Base-by-base conservation (phyloP, 2,113 vertebrate genomes). In the Solea solea region DNA sequence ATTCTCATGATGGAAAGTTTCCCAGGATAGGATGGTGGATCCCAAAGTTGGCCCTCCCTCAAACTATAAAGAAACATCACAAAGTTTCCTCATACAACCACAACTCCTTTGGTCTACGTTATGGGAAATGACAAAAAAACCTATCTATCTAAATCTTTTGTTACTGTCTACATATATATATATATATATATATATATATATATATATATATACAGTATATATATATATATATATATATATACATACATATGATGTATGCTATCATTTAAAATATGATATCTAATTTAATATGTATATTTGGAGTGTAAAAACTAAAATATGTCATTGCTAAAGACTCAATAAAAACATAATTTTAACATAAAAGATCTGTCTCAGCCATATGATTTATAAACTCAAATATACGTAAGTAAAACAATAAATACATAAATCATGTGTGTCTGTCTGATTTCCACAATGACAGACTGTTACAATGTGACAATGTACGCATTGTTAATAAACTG, bases 81-180 rank as follows among this genome's bases (percentile, higher is more conserved):
- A 69, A 77, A 3, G 10, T 62, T 3, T 63, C 69, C 7, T 55
- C 77, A 3, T 84, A 74, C 57, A 84, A 84, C 61, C 52, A 55
- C 13, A 84, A 84, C 62, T 70, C 77, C 2, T 76, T 74, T 9
- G 77, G 73, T 64, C 57, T 81, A 28, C 74, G 82, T n/a, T 84
- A 77, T 5, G 78, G 82, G 50, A 84, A 84, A 63, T 64, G 77
- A 83, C 15, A 63, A 4, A 9, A 10, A 2, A 9, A 21, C 1
- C 21, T 21, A 21, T 21, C 21, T 21, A 21, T 6, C 5, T 28
- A 1, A n/a, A 51, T n/a, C 16, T 14, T 48, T 21, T 50, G 44
- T 51, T 46, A 7, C 66, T 40, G 8, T 13, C 5, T 51, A n/a
- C 7, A 48, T 42, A 34, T 66, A 0, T 64, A 2, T 40, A 8